These are phyloP conservation scores for Naja naja DNA, from an alignment of 2,113 vertebrate genomes.

Conservation along the genomic window DNA sequence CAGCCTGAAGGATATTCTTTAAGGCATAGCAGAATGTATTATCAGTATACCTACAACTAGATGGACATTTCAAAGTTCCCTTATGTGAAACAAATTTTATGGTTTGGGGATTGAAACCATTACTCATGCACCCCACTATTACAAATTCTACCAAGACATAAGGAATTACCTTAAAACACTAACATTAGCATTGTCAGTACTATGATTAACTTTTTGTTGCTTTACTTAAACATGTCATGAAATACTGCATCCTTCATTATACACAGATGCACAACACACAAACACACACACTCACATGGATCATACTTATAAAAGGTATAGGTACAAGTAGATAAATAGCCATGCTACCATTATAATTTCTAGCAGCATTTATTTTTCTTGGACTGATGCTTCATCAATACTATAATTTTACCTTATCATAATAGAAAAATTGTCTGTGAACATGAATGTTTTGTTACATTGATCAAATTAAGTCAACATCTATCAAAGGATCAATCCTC, in stretches of 20 bases:
- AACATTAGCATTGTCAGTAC: neutral
- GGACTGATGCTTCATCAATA: rapidly evolving
- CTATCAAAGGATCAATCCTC: neutral
- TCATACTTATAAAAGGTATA: neutral
- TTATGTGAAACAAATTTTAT: neutral
- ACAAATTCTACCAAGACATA: neutral
- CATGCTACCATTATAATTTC: neutral
- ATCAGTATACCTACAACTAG: no score
- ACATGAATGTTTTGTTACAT: neutral
- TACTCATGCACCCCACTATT: neutral
- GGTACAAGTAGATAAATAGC: neutral
- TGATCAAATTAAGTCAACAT: neutral
- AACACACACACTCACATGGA: neutral
- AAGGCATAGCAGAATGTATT: no score
- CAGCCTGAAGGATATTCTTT: neutral
- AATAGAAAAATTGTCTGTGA: neutral
- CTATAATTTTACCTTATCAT: neutral
- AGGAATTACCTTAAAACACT: neutral
- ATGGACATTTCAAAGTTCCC: neutral
- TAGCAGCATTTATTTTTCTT: neutral
- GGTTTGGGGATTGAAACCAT: neutral
- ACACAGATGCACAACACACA: neutral
- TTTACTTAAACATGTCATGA: neutral
- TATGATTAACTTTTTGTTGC: neutral
- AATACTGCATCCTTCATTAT: neutral